These are phyloP conservation scores for Nephrotoma guestfalica DNA, from an alignment of 2,888 invertebrate genomes.

Conservation along the genomic window DNA sequence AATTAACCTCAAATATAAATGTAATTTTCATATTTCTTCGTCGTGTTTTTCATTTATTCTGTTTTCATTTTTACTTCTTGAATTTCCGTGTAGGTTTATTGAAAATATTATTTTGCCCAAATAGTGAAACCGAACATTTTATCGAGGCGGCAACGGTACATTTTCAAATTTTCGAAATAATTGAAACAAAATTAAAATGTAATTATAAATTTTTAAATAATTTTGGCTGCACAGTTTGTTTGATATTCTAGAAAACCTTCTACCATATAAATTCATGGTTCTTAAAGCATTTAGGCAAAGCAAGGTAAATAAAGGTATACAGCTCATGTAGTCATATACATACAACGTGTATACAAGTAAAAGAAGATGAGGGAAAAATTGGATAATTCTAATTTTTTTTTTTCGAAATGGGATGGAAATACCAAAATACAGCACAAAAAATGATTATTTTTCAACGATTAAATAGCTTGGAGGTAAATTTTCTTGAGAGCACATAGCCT, in stretches of 20 bases:
- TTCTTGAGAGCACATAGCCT: background rate
- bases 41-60: background rate
- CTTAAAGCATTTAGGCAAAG: background rate
- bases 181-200: background rate
- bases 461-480: background rate
- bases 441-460: background rate
- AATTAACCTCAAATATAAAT: background rate
- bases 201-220: background rate
- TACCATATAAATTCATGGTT: background rate
- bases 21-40: background rate
- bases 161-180: background rate
- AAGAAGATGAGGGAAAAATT: background rate
- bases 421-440: background rate
- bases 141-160: background rate
- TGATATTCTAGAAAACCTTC: background rate
- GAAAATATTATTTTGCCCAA: background rate
- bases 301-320: background rate
- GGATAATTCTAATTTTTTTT: background rate
- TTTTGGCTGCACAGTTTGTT: background rate
- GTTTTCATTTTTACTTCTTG: background rate
- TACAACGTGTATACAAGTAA: background rate
- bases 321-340: background rate
- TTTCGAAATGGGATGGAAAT: background rate
- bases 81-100: background rate
- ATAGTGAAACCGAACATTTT: background rate